Conservation (phyloP, 1,140 invertebrate genomes). For the Hydropsyche tenuis region DNA sequence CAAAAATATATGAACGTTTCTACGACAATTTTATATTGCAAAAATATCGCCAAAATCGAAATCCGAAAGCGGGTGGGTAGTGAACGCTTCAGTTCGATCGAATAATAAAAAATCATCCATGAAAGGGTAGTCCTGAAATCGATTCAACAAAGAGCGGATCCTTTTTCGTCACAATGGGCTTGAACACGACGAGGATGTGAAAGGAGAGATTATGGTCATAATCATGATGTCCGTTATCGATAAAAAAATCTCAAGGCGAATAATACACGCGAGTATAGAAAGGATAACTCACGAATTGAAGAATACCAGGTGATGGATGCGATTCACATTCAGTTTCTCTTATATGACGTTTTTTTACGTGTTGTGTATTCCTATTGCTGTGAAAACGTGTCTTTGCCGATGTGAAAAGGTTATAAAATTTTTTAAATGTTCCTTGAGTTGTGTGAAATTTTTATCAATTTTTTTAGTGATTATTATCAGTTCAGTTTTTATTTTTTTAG, state of each 20-base stretch:
- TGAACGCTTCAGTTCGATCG: constrained; percentile 33
- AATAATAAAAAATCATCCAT: constrained; percentile 37
- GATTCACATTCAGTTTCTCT: constrained; percentile 18
- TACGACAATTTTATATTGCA: too few species aligned
- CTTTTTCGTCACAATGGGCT: constrained; percentile 38
- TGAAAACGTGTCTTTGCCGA: too few species aligned
- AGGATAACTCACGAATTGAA: constrained; percentile 24
- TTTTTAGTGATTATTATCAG: too few species aligned
- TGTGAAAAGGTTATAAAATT: too few species aligned
- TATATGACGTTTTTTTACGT: not conserved
- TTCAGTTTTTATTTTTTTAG: too few species aligned
- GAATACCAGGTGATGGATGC: constrained; percentile 39
- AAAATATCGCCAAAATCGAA: too few species aligned
- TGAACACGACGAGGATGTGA: constrained; percentile 47
- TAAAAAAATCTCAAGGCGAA: constrained; percentile 41
- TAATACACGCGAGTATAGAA: constrained; percentile 28
- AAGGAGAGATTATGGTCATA: constrained; percentile 50
- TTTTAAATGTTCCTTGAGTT: too few species aligned
- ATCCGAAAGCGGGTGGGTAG: not conserved
- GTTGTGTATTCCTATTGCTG: too few species aligned
- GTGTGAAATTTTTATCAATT: too few species aligned
- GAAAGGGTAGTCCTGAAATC: constrained; percentile 49
- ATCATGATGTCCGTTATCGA: constrained; percentile 51
- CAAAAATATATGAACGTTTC: not conserved
- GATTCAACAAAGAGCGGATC: constrained; percentile 44